A percentile compares a stretch with the other conserved stretches of the same genome.
These are phyloP conservation scores for Alexandromys fortis DNA, from an alignment of 2,113 vertebrate genomes.

Conservation along the genomic window DNA sequence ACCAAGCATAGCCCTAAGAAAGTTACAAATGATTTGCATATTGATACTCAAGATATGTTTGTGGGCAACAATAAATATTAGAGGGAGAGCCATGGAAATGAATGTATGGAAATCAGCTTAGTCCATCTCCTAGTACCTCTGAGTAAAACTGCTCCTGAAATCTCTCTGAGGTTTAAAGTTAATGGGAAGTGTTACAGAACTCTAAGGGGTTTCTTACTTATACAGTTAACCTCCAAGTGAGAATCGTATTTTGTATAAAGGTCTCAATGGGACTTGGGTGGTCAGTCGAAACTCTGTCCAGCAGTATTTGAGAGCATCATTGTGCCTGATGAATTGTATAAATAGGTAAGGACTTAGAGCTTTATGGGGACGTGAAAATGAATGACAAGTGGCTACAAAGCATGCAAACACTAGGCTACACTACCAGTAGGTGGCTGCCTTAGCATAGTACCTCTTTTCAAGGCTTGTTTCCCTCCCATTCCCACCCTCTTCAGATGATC, in stretches of 20 bases:
- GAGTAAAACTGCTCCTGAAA: neutral
- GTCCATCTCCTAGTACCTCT: neutral
- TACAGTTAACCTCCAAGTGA: neutral
- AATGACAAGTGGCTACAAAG: neutral
- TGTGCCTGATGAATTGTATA: constrained; percentile 2
- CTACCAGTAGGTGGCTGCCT: neutral
- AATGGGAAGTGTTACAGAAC: neutral
- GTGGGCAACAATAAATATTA: neutral
- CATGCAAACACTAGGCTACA: neutral
- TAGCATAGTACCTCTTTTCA: neutral
- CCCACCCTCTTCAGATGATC: constrained; percentile 14
- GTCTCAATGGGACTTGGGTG: neutral
- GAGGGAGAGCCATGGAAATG: neutral
- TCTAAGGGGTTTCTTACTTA: neutral
- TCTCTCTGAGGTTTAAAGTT: neutral
- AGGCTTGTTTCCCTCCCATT: neutral
- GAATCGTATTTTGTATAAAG: constrained; percentile 14
- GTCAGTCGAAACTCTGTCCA: neutral
- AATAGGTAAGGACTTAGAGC: neutral
- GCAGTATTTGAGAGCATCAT: neutral
- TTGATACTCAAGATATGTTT: neutral
- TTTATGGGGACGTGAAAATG: constrained; percentile 19
- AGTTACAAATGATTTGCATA: neutral
- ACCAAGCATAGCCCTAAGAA: neutral
- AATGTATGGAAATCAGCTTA: neutral